A percentile compares a stretch with the other conserved stretches of the same genome.
These are phyloP conservation scores for Agriotes lineatus DNA, from an alignment of 2,888 invertebrate genomes.

Conservation along the genomic window DNA sequence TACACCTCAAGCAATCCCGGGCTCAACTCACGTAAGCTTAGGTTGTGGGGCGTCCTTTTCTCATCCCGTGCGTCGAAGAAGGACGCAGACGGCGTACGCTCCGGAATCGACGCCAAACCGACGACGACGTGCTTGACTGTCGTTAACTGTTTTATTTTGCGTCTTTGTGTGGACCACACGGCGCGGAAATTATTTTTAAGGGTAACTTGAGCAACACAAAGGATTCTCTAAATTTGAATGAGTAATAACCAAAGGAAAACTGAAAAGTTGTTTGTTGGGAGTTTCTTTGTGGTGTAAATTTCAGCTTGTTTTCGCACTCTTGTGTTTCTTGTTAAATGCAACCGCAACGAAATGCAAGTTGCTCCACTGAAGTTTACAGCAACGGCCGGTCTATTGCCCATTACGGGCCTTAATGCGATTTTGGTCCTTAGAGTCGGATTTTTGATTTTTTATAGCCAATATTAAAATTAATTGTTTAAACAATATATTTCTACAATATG, in stretches of 20 bases:
- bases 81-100: constrained; percentile 11
- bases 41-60: constrained; percentile 24
- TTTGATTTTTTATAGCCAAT: too few species aligned
- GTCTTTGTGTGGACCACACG: constrained; percentile 57
- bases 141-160: constrained; percentile 58
- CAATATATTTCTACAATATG: too few species aligned
- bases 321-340: neutral
- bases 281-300: constrained; percentile 47
- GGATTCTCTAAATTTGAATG: constrained; percentile 55
- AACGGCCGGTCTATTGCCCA: too few species aligned
- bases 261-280: constrained; percentile 51
- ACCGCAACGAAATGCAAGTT: neutral
- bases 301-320: neutral
- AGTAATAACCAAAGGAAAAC: constrained; percentile 54
- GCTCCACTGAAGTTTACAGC: too few species aligned
- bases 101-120: constrained; percentile 23
- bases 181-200: constrained; percentile 59
- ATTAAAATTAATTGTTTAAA: too few species aligned
- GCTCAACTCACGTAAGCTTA: constrained; percentile 32
- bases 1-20: constrained; percentile 48
- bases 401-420: too few species aligned
- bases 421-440: too few species aligned
- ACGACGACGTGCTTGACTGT: constrained; percentile 46
- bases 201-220: constrained; percentile 54
- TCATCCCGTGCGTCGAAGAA: constrained; percentile 5